Conservation (phyloP, 2,113 vertebrate genomes). For the Eidolon helvum region DNA sequence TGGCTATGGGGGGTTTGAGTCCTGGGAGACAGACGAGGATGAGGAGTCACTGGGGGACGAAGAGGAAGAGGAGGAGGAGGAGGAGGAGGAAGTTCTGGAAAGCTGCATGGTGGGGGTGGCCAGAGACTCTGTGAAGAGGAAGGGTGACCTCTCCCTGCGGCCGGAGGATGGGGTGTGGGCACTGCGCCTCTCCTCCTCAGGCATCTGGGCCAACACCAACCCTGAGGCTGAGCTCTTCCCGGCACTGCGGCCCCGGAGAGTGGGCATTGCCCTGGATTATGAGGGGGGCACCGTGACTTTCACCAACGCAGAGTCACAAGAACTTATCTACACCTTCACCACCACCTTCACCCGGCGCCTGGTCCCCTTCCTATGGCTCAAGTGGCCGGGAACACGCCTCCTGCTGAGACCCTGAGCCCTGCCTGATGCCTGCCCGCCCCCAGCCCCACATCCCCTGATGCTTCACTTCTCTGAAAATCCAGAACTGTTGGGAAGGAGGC, state of each 20-base stretch:
- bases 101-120: conserved; percentile 88
- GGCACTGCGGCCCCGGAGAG: background rate
- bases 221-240: conserved; percentile 40
- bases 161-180: conserved; percentile 86
- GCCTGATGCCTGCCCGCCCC: background rate
- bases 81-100: conserved; percentile 83
- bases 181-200: conserved; percentile 75
- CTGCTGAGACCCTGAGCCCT: conserved; percentile 62
- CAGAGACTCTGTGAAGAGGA: conserved; percentile 80
- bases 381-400: conserved; percentile 68
- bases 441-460: rapidly evolving
- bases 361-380: conserved; percentile 79
- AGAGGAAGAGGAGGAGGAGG: conserved; percentile 75
- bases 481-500: background rate
- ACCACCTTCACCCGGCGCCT: conserved; percentile 72
- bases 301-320: conserved; percentile 58
- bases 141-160: conserved; percentile 82
- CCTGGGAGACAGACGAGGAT: conserved; percentile 69
- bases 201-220: conserved; percentile 71
- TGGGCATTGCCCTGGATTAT: conserved; percentile 77
- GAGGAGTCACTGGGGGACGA: conserved; percentile 54
- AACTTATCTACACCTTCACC: conserved; percentile 77
- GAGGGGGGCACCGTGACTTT: conserved; percentile 74
- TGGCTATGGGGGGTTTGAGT: background rate
- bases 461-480: background rate